phyloP scores from a whole-genome alignment of 2,797 vertebrate genomes.

The Octomys mimax region DNA sequence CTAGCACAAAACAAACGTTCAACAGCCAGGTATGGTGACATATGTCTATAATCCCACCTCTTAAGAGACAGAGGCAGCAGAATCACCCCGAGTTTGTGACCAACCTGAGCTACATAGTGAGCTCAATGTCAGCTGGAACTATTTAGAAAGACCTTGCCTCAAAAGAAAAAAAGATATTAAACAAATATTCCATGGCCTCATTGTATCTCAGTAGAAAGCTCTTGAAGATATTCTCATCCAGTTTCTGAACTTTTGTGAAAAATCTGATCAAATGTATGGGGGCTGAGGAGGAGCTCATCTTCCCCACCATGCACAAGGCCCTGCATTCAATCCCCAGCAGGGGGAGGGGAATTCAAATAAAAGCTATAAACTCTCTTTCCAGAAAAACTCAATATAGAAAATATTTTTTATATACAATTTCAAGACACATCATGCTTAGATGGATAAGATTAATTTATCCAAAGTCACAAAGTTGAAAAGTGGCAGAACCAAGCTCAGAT shows the following conservation, averaged over 20 bases:
- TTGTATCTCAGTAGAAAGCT: not conserved
- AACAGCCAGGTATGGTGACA: not conserved
- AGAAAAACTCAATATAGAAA: conserved; percentile 43
- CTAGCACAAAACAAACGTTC: not conserved
- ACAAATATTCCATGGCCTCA: conserved; percentile 17
- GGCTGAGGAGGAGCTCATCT: not conserved
- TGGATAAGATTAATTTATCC: not conserved
- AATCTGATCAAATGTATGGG: conserved; percentile 37
- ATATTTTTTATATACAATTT: conserved; percentile 53
- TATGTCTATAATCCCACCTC: not conserved
- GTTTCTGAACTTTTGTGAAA: conserved; percentile 60
- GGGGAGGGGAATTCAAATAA: not conserved
- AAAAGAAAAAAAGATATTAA: not conserved
- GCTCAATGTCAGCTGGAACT: not conserved
- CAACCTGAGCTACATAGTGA: not conserved
- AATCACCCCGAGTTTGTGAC: not conserved
- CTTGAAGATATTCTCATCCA: conserved; percentile 40
- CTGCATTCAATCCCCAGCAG: not conserved
- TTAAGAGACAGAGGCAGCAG: not conserved
- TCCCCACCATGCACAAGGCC: not conserved
- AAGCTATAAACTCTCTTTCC: conserved; percentile 3
- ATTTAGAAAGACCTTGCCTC: not conserved
- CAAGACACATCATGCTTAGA: not conserved
- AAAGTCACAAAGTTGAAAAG: conserved; percentile 12
- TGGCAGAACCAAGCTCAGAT: conserved; percentile 3